phyloP scores from a whole-genome alignment of 64 coral and sea anemone genomes.

The Porites australiensis region DNA sequence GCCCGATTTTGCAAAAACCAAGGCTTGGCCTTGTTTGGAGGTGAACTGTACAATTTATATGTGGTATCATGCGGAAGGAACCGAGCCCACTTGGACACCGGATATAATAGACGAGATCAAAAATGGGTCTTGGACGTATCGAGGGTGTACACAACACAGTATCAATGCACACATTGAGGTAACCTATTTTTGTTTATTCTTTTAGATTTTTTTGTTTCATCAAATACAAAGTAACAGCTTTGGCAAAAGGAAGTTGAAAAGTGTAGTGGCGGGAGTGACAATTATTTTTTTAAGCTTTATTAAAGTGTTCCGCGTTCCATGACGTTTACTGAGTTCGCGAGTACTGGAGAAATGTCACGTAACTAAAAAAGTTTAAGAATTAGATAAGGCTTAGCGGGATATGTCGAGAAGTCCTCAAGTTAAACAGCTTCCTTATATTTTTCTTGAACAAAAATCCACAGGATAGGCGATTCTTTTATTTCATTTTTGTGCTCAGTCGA shows the following conservation, averaged over 20 bases:
- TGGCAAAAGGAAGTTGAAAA: neutral
- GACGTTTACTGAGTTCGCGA: too few relatives aligned
- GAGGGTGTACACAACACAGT: slow-evolving; percentile 79
- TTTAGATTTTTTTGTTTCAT: slow-evolving; percentile 25
- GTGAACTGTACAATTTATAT: slow-evolving; percentile 80
- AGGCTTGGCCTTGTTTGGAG: slow-evolving; percentile 80
- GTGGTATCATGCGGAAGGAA: slow-evolving; percentile 94
- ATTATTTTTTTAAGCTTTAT: too few relatives aligned
- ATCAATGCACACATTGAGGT: slow-evolving; percentile 93
- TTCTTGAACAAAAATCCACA: too few relatives aligned
- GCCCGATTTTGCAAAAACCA: slow-evolving; percentile 76
- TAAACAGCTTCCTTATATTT: too few relatives aligned
- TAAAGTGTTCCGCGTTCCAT: neutral
- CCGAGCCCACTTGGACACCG: slow-evolving; percentile 79
- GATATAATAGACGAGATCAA: slow-evolving; percentile 87
- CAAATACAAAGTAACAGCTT: neutral
- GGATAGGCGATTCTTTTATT: too few relatives aligned
- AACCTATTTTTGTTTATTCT: neutral
- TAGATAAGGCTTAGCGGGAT: too few relatives aligned
- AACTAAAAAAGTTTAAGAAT: too few relatives aligned
- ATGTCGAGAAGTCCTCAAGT: too few relatives aligned
- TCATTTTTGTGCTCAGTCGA: too few relatives aligned
- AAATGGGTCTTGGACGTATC: slow-evolving; percentile 76
- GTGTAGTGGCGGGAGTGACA: too few relatives aligned
- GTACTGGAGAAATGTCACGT: too few relatives aligned